phyloP scores from a whole-genome alignment of 1,140 invertebrate genomes.

The Lordiphosa stackelbergi region DNA sequence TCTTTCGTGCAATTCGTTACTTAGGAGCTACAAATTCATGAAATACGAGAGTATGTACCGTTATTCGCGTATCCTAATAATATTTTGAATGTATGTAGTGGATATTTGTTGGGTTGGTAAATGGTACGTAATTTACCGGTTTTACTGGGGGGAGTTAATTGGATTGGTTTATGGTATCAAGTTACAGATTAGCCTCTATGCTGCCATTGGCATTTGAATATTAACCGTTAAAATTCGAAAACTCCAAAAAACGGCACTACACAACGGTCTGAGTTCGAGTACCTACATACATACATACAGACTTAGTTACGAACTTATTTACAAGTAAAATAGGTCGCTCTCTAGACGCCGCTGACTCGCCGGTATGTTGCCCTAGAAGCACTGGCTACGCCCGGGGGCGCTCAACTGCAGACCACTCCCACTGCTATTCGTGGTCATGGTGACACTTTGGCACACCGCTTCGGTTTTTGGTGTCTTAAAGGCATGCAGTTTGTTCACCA shows the following conservation, averaged over 20 bases:
- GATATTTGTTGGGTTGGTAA: constrained; percentile 2
- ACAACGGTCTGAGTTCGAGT: constrained; percentile 14
- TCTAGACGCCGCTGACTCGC: neutral
- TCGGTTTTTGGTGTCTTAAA: constrained; percentile 5
- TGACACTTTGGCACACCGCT: neutral
- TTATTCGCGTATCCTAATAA: constrained; percentile 19
- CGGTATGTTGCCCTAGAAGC: constrained; percentile 39
- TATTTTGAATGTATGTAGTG: constrained; percentile 9
- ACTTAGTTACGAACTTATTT: constrained; percentile 31
- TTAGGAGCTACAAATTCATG: constrained; percentile 49
- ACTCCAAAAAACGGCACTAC: constrained; percentile 24
- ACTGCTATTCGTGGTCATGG: constrained; percentile 15
- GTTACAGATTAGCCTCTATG: constrained; percentile 39
- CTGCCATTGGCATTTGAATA: constrained; percentile 12
- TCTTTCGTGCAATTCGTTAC: constrained; percentile 17
- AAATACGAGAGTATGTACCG: constrained; percentile 32
- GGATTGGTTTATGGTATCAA: constrained; percentile 19
- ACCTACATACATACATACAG: too few relatives aligned
- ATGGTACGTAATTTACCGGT: constrained; percentile 9
- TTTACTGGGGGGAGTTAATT: constrained; percentile 11
- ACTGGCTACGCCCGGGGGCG: constrained; percentile 42
- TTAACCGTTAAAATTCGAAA: constrained; percentile 29
- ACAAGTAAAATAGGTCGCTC: constrained; percentile 42
- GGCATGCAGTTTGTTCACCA: constrained; percentile 9
- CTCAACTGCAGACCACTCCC: constrained; percentile 25